Conservation (phyloP, 2,113 vertebrate genomes). For the Aythya baeri region DNA sequence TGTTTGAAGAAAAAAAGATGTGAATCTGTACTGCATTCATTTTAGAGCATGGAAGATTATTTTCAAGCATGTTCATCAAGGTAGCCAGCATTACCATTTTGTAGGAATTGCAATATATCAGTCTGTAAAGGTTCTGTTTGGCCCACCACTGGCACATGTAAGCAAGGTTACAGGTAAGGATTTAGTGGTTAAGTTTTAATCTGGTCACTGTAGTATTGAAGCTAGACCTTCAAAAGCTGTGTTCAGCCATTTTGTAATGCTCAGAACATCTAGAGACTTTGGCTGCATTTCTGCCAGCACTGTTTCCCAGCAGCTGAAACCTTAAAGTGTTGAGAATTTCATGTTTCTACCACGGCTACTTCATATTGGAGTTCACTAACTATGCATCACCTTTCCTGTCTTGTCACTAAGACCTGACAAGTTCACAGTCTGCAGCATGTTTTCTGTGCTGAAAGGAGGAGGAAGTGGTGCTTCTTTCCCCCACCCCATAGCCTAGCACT, state of each 20-base stretch:
- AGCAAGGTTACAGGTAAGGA: background rate
- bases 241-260: background rate
- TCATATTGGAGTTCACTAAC: background rate
- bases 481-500: background rate
- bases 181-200: background rate
- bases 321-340: background rate
- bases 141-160: background rate
- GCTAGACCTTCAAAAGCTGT: background rate
- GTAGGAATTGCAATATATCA: background rate
- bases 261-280: background rate
- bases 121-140: background rate
- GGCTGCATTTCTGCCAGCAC: background rate
- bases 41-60: background rate
- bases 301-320: background rate
- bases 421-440: rapidly evolving
- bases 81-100: background rate
- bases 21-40: background rate
- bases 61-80: background rate
- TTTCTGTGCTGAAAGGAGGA: background rate
- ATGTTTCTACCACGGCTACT: background rate
- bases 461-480: background rate
- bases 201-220: background rate
- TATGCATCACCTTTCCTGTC: background rate
- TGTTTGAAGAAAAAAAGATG: background rate
- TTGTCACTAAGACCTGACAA: background rate